Evolutionary conservation across 2,888 invertebrate species (phyloP).

Genomic region (Harpalus rubripes): DNA sequence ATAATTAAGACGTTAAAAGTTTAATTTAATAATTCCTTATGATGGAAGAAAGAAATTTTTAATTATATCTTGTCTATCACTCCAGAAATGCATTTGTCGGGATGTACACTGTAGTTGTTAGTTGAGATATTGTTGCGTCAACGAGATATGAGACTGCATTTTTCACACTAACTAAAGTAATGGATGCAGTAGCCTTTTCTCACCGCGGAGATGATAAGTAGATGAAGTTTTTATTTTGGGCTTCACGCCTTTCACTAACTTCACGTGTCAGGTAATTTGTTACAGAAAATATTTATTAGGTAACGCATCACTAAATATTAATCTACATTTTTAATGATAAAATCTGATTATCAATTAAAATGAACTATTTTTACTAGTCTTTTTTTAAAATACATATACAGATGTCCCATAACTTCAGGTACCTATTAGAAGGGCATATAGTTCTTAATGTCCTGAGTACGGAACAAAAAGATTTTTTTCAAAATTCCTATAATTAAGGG

Average conservation of each 20-base stretch:
- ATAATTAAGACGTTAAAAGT: conserved; percentile 48
- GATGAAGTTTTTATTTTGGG: background rate
- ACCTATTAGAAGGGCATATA: no score
- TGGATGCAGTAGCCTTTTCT: conserved; percentile 15
- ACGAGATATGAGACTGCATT: conserved; percentile 35
- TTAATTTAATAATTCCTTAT: conserved; percentile 30
- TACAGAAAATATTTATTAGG: no score
- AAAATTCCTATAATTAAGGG: no score
- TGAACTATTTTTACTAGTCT: no score
- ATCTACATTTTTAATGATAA: no score
- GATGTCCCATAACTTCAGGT: no score
- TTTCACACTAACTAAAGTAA: background rate
- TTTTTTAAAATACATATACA: no score
- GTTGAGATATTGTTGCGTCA: conserved; percentile 29
- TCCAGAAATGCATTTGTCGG: conserved; percentile 32
- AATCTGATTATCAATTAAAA: no score
- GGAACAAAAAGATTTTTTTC: no score
- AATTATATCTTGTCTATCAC: conserved; percentile 49
- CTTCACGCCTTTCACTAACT: conserved; percentile 10
- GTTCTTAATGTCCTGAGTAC: no score
- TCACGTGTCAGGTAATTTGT: background rate
- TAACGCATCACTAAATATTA: no score
- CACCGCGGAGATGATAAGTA: background rate
- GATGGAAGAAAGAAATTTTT: conserved; percentile 30
- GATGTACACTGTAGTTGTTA: background rate